Conservation (phyloP, 2,888 invertebrate genomes). For the Spisula subtruncata region DNA sequence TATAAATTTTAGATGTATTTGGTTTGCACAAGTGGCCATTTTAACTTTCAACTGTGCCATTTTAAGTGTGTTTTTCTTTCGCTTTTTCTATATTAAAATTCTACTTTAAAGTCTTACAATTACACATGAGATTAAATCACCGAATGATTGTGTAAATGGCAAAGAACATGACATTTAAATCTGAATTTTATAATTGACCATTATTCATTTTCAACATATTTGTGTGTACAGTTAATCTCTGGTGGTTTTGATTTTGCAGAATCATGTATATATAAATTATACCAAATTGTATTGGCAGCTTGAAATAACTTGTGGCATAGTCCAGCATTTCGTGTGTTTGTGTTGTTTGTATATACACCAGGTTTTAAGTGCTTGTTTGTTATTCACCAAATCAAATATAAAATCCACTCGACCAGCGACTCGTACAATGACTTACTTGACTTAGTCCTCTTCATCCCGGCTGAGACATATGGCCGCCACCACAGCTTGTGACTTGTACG, state of each 20-base stretch:
- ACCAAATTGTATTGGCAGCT: background rate
- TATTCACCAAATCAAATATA: background rate
- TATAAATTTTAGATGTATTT: background rate
- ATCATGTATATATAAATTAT: background rate
- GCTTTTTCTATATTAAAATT: background rate
- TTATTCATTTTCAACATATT: background rate
- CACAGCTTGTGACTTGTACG: background rate
- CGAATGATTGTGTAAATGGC: background rate
- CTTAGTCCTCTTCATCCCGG: no score
- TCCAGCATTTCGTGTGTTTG: background rate
- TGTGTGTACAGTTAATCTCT: background rate
- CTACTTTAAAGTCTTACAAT: background rate
- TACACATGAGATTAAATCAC: background rate
- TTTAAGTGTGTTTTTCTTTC: background rate
- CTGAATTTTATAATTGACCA: background rate
- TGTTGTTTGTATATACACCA: conserved; percentile 11
- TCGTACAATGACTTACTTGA: no score
- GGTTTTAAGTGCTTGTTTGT: background rate
- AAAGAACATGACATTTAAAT: background rate
- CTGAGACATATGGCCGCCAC: no score
- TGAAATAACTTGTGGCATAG: conserved; percentile 9
- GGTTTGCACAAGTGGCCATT: background rate
- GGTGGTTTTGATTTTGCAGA: background rate
- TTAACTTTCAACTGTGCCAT: background rate
- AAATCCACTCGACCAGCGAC: background rate